Conservation (phyloP, 2,113 vertebrate genomes). For the Corynorhinus townsendii region DNA sequence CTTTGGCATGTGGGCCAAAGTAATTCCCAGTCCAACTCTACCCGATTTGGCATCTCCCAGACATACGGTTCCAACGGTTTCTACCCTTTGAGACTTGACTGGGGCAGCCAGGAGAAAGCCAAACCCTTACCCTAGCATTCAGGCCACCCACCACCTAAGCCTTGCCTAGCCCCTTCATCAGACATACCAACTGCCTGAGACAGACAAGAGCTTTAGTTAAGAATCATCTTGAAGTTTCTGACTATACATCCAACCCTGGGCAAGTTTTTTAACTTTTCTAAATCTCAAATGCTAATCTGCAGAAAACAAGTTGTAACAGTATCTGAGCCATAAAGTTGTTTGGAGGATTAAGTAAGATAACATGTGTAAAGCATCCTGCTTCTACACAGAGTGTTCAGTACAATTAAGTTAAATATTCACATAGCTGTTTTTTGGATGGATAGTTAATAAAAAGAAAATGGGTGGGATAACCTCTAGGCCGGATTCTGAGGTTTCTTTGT, state of each 20-base stretch:
- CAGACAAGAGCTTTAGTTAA: background rate
- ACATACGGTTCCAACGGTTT: background rate
- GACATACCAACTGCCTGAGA: background rate
- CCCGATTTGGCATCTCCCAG: background rate
- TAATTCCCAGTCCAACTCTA: background rate
- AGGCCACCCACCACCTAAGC: background rate
- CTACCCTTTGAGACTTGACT: background rate
- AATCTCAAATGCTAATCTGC: background rate
- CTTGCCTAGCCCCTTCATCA: background rate
- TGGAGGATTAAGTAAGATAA: background rate
- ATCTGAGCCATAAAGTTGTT: background rate
- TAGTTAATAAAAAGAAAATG: background rate
- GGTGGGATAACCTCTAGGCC: background rate
- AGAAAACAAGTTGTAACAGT: background rate
- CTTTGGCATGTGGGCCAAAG: background rate
- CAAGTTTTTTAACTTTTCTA: background rate
- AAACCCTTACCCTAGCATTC: background rate
- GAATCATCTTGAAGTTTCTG: background rate
- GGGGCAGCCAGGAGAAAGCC: background rate
- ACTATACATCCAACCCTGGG: background rate
- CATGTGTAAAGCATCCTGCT: background rate
- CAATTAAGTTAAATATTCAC: background rate
- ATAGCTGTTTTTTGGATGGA: background rate
- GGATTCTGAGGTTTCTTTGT: background rate
- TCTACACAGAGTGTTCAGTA: background rate